A percentile compares a stretch with the other conserved stretches of the same genome.
Evolutionary conservation across 2,888 invertebrate genomes (phyloP).

Genomic region (Ephialtes manifestator): DNA sequence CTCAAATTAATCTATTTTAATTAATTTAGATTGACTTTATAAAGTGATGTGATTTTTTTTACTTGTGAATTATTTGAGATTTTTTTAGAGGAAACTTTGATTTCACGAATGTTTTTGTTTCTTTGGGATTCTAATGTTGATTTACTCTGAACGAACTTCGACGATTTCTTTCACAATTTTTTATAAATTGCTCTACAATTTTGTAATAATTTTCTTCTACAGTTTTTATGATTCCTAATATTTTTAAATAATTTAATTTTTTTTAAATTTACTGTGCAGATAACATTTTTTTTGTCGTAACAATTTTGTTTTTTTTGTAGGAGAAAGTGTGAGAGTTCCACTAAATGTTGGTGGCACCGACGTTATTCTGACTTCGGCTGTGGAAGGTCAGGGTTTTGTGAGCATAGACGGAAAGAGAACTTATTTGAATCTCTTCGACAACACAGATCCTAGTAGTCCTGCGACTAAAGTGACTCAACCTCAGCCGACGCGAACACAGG

Average conservation of each 20-base stretch:
- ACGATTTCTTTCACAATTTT: no score
- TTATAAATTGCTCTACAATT: no score
- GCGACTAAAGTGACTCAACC: slow-evolving; percentile 80
- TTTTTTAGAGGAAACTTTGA: no score
- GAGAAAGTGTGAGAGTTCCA: slow-evolving; percentile 82
- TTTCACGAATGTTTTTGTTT: no score
- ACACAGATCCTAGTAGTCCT: slow-evolving; percentile 85
- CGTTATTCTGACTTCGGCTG: slow-evolving; percentile 92
- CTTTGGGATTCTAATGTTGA: no score
- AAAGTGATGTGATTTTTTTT: no score
- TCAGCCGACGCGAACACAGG: slow-evolving; percentile 81
- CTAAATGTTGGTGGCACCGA: slow-evolving; percentile 86
- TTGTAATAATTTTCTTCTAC: no score
- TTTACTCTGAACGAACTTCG: no score
- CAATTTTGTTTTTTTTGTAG: slow-evolving; percentile 53
- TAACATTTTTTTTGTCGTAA: neutral
- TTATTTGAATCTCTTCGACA: slow-evolving; percentile 94
- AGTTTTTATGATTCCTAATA: no score
- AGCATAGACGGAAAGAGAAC: slow-evolving; percentile 97
- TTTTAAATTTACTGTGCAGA: neutral
- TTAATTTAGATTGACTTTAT: no score
- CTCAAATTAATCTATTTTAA: no score
- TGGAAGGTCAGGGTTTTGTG: slow-evolving; percentile 94
- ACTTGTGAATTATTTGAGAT: no score
- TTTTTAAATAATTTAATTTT: neutral